Evolutionary conservation across 64 coral and sea anemone species (phyloP).

Genomic region (Orbicella faveolata): DNA sequence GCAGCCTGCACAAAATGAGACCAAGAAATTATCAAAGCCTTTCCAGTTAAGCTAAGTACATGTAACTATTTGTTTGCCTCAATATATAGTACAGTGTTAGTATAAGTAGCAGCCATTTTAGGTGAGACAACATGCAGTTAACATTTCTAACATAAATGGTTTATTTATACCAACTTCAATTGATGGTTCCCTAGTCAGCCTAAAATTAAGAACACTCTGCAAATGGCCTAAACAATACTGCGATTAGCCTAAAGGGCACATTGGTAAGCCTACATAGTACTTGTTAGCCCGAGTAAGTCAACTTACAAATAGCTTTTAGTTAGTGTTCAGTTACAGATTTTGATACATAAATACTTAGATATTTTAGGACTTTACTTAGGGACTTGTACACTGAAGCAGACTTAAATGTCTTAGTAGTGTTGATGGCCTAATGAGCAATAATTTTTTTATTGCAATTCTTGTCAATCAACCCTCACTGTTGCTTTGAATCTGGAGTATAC

Average conservation of each 20-base stretch:
- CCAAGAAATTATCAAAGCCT: conserved; percentile 5
- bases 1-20: conserved; percentile 4
- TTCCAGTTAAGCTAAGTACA: background rate
- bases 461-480: too few species aligned
- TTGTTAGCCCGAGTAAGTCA: background rate
- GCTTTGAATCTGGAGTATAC: too few species aligned
- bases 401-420: too few species aligned
- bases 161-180: conserved; percentile 20
- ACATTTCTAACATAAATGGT: background rate
- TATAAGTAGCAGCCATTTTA: conserved; percentile 22
- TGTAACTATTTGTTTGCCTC: background rate
- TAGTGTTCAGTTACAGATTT: too few species aligned
- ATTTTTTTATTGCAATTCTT: too few species aligned
- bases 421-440: too few species aligned
- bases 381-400: too few species aligned
- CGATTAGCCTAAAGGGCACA: conserved; percentile 12
- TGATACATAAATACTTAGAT: too few species aligned
- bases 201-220: conserved; percentile 27
- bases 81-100: conserved; percentile 1
- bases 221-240: conserved; percentile 4
- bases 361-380: too few species aligned
- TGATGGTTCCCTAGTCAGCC: background rate
- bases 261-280: conserved; percentile 5
- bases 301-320: conserved; percentile 15
- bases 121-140: conserved; percentile 2